phyloP scores from a whole-genome alignment of 2,797 vertebrate species.

The Malacoctenus gilli region DNA sequence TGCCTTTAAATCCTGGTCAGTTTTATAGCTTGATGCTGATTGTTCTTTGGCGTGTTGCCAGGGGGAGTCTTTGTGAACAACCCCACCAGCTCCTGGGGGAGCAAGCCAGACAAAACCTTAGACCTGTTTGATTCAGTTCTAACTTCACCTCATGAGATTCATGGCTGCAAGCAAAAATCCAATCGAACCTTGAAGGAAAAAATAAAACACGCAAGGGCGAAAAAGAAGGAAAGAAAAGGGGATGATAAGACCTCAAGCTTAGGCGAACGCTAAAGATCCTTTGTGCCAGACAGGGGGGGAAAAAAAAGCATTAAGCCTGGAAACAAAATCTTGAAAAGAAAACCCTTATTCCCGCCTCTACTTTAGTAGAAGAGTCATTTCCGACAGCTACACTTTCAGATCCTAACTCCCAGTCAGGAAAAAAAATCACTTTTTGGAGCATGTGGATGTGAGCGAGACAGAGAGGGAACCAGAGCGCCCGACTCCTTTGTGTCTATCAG shows the following conservation, averaged over 20 bases:
- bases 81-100: constrained; percentile 38
- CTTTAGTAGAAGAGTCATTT: constrained; percentile 10
- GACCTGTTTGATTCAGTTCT: constrained; percentile 72
- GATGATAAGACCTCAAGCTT: constrained; percentile 25
- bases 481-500: constrained; percentile 81
- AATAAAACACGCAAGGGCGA: no score
- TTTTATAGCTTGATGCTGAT: constrained; percentile 37
- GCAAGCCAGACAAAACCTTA: constrained; percentile 46
- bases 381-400: constrained; percentile 19
- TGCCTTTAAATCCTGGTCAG: constrained; percentile 46
- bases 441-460: constrained; percentile 29
- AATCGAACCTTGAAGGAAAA: constrained; percentile 52
- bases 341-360: constrained; percentile 19
- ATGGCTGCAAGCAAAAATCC: constrained; percentile 58
- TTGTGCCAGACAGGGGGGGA: constrained; percentile 64
- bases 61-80: constrained; percentile 46
- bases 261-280: constrained; percentile 40
- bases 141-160: constrained; percentile 58
- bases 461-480: constrained; percentile 44
- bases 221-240: constrained; percentile 9
- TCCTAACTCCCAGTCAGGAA: constrained; percentile 32
- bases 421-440: constrained; percentile 13
- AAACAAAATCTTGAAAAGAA: background rate
- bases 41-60: constrained; percentile 48
- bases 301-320: constrained; percentile 48